Base-by-base conservation (phyloP, 2,888 invertebrate species). In the Melieria omissa region DNA sequence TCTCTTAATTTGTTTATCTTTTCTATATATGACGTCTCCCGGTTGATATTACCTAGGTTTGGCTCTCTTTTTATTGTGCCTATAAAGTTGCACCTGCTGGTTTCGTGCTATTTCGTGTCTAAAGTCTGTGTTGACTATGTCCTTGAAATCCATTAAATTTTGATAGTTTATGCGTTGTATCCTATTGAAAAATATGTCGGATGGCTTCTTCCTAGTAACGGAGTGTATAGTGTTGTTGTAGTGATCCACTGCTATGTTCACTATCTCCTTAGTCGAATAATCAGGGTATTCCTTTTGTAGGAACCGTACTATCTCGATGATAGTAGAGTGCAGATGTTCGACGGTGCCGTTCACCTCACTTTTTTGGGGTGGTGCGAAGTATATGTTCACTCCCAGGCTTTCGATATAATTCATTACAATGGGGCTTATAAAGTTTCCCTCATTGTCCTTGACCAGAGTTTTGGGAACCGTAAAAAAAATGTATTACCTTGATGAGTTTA, bases 221-320 rank as follows among this genome's bases (percentile, higher is more conserved):
- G 77, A 77, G 10, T 76, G 74, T n/a, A 77, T 54, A 0, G 75
- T 62, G 57, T 75, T 78, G 49, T 78, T 78, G 16, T 78, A 77
- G 5, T 77, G 60, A 16, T 78, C 77, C 0, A 76, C 76, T 3
- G 74, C 49, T 0, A 74, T 69, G 10, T 73, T 46, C 0, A 76
- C 14, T 2, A 74, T 9, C 47, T 77, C 76, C 9, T 65, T 73
- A 3, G 69, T 7, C 7, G 46, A 58, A 0, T 70, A 52, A 12
- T 73, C 67, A 4, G n/a, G 41, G 5, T 67, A 60, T 69, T 76
- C 74, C 5, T 12, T 58, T 7, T 65, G 68, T 7, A 78, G 70
- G 10, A 76, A 78, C 9, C 76, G 61, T 5, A 73, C 64, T 8
- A 78, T 75, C 58, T 77, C 75, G 1, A 76, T 68, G 5, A 76